Conservation (phyloP, 2,797 vertebrate species). For the Atherinosoma microstoma region DNA sequence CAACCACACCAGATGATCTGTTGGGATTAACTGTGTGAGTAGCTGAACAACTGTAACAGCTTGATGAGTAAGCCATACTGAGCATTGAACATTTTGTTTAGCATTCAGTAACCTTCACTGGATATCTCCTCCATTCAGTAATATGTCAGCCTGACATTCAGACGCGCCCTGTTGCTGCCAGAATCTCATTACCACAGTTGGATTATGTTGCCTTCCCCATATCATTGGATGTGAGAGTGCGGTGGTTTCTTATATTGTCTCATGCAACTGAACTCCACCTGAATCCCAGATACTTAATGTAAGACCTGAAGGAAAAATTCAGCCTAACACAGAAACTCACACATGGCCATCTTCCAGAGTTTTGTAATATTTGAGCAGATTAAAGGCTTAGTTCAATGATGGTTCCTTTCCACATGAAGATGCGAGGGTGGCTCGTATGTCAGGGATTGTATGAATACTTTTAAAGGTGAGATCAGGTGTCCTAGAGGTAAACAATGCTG, state of each 20-base stretch:
- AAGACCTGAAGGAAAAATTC: conserved; percentile 4
- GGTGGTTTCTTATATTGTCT: conserved; percentile 47
- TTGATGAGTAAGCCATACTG: conserved; percentile 55
- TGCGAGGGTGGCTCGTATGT: neutral
- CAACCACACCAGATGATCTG: conserved; percentile 50
- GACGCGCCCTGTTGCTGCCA: conserved; percentile 40
- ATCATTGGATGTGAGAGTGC: conserved; percentile 36
- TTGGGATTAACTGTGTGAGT: conserved; percentile 40
- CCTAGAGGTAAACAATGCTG: neutral
- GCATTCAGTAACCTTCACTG: conserved; percentile 50
- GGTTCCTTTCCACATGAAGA: neutral
- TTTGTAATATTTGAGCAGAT: neutral
- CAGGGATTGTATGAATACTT: neutral
- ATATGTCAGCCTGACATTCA: conserved; percentile 55
- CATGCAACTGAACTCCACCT: conserved; percentile 17
- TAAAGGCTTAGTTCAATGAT: neutral
- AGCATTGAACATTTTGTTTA: conserved; percentile 30
- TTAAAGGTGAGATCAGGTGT: too few relatives aligned
- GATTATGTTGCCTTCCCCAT: conserved; percentile 48
- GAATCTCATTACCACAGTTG: conserved; percentile 59
- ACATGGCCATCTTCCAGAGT: neutral
- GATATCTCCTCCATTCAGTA: conserved; percentile 33
- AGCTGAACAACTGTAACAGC: conserved; percentile 47
- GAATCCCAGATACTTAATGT: conserved; percentile 11
- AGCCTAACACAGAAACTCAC: conserved; percentile 8